These are phyloP conservation scores for Cybosia mesomella DNA, from an alignment of 2,888 invertebrate genomes.

Conservation along the genomic window DNA sequence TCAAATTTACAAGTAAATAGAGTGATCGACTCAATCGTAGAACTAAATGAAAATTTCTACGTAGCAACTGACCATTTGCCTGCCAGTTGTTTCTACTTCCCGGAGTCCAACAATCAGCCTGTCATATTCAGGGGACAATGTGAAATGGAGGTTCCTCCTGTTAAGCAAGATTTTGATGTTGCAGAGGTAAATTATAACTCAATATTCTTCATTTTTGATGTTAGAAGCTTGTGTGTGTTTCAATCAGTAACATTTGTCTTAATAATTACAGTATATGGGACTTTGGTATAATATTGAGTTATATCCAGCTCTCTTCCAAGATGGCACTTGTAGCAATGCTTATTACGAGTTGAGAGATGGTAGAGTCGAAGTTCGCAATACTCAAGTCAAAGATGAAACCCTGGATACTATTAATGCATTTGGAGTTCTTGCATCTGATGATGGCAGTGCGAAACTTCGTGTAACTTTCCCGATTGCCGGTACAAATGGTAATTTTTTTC, in stretches of 20 bases:
- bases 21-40: constrained; percentile 55
- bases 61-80: constrained; percentile 55
- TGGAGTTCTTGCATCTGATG: constrained; percentile 69
- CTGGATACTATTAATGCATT: constrained; percentile 83
- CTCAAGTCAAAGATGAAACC: constrained; percentile 76
- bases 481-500: constrained; percentile 72
- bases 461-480: constrained; percentile 86
- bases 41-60: constrained; percentile 64
- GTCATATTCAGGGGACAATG: constrained; percentile 66
- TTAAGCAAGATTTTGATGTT: constrained; percentile 58
- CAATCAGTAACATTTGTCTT: neutral
- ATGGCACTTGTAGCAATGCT: constrained; percentile 71
- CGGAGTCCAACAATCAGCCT: constrained; percentile 53
- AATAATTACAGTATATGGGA: constrained; percentile 65
- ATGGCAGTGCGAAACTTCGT: constrained; percentile 83
- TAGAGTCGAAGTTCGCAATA: constrained; percentile 65
- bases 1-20: constrained; percentile 55
- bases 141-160: constrained; percentile 56
- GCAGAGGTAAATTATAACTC: constrained; percentile 56
- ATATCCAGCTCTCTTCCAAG: constrained; percentile 67
- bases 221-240: too few relatives aligned
- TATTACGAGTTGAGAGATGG: constrained; percentile 60
- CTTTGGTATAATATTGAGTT: constrained; percentile 73
- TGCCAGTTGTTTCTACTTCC: constrained; percentile 66
- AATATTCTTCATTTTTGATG: neutral